Evolutionary conservation across 2,888 invertebrate species (phyloP).

Genomic region (Cosmorhoe ocellata): DNA sequence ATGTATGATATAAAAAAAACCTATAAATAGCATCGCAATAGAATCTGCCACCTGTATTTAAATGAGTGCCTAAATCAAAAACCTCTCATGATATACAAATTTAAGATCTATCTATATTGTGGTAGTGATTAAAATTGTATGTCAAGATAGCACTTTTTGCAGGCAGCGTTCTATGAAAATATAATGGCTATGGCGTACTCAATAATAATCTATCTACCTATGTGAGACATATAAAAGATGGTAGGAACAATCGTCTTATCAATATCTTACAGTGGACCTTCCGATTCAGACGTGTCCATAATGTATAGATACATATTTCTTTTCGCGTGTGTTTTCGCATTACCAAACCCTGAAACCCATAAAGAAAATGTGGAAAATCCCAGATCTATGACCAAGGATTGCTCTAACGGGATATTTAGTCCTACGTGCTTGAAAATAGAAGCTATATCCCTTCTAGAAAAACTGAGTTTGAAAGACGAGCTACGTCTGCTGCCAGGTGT

Average conservation of each 20-base stretch:
- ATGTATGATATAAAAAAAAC: slow-evolving; percentile 50
- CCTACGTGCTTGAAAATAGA: slow-evolving; percentile 57
- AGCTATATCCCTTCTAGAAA: slow-evolving; percentile 54
- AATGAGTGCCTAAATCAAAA: slow-evolving; percentile 64
- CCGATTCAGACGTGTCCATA: slow-evolving; percentile 58
- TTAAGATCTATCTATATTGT: slow-evolving; percentile 29
- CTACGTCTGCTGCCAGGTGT: slow-evolving; percentile 64
- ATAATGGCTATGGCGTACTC: slow-evolving; percentile 69
- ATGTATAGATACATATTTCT: slow-evolving; percentile 59
- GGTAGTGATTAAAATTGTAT: slow-evolving; percentile 35
- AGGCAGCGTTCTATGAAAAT: slow-evolving; percentile 79
- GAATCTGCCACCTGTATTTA: slow-evolving; percentile 53
- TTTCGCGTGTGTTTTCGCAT: slow-evolving; percentile 47
- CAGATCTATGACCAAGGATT: slow-evolving; percentile 43
- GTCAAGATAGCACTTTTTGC: slow-evolving; percentile 52
- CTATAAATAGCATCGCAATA: slow-evolving; percentile 50
- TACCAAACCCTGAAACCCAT: slow-evolving; percentile 65
- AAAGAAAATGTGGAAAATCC: slow-evolving; percentile 42
- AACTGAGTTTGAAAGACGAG: slow-evolving; percentile 55
- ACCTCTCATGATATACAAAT: slow-evolving; percentile 34
- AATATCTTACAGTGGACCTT: slow-evolving; percentile 62
- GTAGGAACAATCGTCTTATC: slow-evolving; percentile 67
- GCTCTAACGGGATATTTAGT: slow-evolving; percentile 53
- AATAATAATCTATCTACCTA: slow-evolving; percentile 59
- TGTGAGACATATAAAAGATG: slow-evolving; percentile 77